Conservation (phyloP, 2,888 invertebrate genomes). For the Acanthosepion pharaonis region DNA sequence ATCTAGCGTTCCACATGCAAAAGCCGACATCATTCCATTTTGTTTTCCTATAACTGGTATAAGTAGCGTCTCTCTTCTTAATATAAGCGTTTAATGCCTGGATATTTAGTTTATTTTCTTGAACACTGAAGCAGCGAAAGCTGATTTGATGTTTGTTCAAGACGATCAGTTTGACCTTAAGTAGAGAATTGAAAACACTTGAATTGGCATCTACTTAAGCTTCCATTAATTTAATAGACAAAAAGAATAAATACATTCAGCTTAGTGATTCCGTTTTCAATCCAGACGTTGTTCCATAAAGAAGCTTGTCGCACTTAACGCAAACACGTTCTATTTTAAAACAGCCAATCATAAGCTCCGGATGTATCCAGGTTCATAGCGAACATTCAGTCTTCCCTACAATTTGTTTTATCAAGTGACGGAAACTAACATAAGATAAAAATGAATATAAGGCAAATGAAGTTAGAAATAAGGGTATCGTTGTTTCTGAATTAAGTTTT, state of each 20-base stretch:
- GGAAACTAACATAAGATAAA: no score
- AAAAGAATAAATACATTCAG: not conserved
- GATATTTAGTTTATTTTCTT: not conserved
- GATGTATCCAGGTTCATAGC: no score
- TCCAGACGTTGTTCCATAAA: not conserved
- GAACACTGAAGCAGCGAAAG: not conserved
- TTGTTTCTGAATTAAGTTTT: no score
- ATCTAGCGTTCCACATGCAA: not conserved
- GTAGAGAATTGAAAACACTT: constrained; percentile 4
- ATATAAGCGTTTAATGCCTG: not conserved
- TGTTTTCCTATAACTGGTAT: not conserved
- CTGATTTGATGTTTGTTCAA: constrained; percentile 33
- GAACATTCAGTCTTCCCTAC: no score
- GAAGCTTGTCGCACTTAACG: not conserved
- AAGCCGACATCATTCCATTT: not conserved
- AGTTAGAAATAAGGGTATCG: no score
- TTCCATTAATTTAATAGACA: not conserved
- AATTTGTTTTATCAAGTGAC: no score
- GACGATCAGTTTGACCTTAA: not conserved
- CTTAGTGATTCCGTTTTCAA: not conserved
- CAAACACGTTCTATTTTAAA: no score
- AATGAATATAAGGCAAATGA: no score
- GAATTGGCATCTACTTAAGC: not conserved
- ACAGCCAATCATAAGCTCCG: no score
- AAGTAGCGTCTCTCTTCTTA: not conserved